Percentiles rank a stretch among this genome's conserved stretches.
Evolutionary conservation across 53 echinoderm and acorn worm genomes (phyloP).

Genomic region (Hippasteria phrygiana): DNA sequence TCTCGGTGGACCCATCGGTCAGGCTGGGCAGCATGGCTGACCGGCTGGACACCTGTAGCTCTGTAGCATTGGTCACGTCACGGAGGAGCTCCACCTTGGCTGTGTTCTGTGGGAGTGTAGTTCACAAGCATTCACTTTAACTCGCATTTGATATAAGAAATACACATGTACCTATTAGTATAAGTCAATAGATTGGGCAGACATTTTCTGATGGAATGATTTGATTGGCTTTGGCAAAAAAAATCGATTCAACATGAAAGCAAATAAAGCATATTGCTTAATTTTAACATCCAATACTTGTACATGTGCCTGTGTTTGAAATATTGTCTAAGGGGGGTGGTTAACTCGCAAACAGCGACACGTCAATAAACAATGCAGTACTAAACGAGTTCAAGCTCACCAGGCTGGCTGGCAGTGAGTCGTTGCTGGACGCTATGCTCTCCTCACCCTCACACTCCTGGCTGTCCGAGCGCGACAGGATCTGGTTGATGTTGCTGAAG

Average conservation of each 20-base stretch:
- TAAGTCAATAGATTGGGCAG: too few relatives aligned
- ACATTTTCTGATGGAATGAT: too few relatives aligned
- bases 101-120: constrained; percentile 56
- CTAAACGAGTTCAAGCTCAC: too few relatives aligned
- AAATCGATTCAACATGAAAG: too few relatives aligned
- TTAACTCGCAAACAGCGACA: too few relatives aligned
- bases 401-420: constrained; percentile 62
- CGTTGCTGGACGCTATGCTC: constrained; percentile 71
- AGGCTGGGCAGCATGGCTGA: constrained; percentile 92
- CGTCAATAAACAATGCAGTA: too few relatives aligned
- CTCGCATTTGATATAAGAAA: neutral
- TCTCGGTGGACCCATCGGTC: constrained; percentile 95
- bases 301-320: too few relatives aligned
- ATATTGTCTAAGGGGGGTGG: too few relatives aligned
- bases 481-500: constrained; percentile 98
- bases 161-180: neutral
- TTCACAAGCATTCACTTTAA: neutral
- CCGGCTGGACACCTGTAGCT: constrained; percentile 91
- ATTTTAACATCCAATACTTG: too few relatives aligned
- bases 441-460: constrained; percentile 77
- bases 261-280: too few relatives aligned
- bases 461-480: constrained; percentile 84
- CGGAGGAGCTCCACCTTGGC: constrained; percentile 81
- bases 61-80: constrained; percentile 87
- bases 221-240: too few relatives aligned